phyloP scores from a whole-genome alignment of 2,113 vertebrate genomes.

The Ramphastos sulfuratus region DNA sequence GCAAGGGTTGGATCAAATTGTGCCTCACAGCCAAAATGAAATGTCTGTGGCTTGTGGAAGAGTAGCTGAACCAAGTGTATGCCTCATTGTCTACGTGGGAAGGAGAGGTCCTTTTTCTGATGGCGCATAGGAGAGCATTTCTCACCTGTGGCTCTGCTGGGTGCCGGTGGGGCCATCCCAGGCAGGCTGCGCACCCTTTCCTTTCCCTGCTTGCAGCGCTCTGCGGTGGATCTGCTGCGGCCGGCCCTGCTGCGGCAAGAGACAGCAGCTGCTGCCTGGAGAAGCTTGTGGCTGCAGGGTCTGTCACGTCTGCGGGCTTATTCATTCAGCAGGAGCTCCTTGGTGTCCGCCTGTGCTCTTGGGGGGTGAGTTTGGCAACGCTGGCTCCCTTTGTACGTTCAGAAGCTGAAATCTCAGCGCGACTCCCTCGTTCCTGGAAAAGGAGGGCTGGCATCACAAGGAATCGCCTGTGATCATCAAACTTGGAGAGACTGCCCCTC shows the following conservation, averaged over 20 bases:
- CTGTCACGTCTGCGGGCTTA: neutral
- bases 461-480: neutral
- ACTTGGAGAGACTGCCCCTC: too few relatives aligned
- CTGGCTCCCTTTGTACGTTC: neutral
- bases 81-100: neutral
- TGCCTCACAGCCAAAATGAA: neutral
- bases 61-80: neutral
- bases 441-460: neutral
- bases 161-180: accelerated
- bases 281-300: neutral
- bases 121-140: neutral
- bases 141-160: neutral
- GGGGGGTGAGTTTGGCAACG: neutral
- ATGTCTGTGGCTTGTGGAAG: neutral
- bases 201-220: accelerated
- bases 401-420: neutral
- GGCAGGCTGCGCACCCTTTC: neutral
- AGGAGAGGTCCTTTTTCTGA: neutral
- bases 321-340: neutral
- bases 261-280: neutral
- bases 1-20: neutral
- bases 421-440: neutral
- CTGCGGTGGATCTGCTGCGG: neutral
- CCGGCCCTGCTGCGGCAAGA: neutral
- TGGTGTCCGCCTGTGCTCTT: neutral